Conservation (phyloP, 2,113 vertebrate species). For the Panthera leo region DNA sequence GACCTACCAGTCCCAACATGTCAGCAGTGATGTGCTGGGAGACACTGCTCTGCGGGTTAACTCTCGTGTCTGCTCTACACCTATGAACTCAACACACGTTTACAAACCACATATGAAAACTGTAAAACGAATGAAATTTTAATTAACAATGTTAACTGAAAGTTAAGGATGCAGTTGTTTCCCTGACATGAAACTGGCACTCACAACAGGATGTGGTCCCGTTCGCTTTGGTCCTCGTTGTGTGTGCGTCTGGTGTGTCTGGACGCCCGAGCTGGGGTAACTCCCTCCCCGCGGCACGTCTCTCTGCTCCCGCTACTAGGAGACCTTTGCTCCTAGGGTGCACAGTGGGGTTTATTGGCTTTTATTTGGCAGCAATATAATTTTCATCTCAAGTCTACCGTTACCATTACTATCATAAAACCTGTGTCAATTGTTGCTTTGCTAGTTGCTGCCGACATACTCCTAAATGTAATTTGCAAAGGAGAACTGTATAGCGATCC, state of each 20-base stretch:
- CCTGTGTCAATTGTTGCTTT: background rate
- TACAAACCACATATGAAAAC: background rate
- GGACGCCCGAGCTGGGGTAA: background rate
- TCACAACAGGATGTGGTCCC: background rate
- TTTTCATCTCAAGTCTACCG: background rate
- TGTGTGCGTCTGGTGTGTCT: background rate
- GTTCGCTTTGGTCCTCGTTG: background rate
- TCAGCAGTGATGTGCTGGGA: background rate
- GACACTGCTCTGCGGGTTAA: no score
- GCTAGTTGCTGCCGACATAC: background rate
- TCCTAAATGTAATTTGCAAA: background rate
- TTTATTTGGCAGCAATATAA: background rate
- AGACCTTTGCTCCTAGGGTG: background rate
- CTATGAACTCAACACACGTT: background rate
- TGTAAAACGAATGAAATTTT: background rate
- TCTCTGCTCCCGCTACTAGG: background rate
- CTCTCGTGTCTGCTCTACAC: background rate
- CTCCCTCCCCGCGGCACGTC: background rate
- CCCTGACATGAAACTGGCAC: background rate
- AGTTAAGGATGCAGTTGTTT: background rate
- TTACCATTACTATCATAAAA: background rate
- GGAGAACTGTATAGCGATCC: background rate
- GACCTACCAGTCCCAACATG: fast-evolving
- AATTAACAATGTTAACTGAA: background rate
- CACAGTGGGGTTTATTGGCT: background rate